Base-by-base conservation (phyloP, 37 sponge, comb jelly and placozoan species). In the Ephydatia muelleri region DNA sequence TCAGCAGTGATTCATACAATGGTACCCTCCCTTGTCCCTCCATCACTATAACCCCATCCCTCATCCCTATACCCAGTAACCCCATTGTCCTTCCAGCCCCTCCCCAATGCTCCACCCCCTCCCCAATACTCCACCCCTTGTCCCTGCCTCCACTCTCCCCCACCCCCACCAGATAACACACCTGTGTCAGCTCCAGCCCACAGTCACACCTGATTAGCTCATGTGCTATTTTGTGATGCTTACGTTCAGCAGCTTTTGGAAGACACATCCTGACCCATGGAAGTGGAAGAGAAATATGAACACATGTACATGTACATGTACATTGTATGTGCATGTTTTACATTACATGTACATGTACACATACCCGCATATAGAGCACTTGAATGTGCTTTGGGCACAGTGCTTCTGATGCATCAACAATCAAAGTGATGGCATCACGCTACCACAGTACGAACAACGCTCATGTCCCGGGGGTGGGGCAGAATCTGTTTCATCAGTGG, bases 331-430 rank as follows among this genome's bases (percentile, higher is more conserved):
- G 66, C 66, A 14, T 65, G 14, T 21, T 65, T 65, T 65, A 14
- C 14, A 21, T 21, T 22, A 22, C 21, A 65, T 65, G 66, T 21
- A n/a, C n/a, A n/a, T n/a, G n/a, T n/a, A n/a, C n/a, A n/a, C n/a
- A n/a, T n/a, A 88, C 88, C 82, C 77, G 83, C 91, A 91, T 27
- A 82, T 30, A n/a, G 91, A 87, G 49, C 91, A 91, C 36, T 82
- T 86, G 78, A 78, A 91, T n/a, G 83, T 91, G 73, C 83, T 86
- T 22, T 77, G 83, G 22, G 83, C 83, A 79, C 91, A 91, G 82
- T 91, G 91, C 72, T 84, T 82, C 73, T 91, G 83, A 67, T 91
- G 91, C 91, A 91, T 91, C 32, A 86, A 22, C 33, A 91, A 79
- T 66, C 87, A 78, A 0, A 91, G 80, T 25, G 82, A 64, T 32